phyloP scores from a whole-genome alignment of 2,113 vertebrate species.

The Sclerurus mexicanus region DNA sequence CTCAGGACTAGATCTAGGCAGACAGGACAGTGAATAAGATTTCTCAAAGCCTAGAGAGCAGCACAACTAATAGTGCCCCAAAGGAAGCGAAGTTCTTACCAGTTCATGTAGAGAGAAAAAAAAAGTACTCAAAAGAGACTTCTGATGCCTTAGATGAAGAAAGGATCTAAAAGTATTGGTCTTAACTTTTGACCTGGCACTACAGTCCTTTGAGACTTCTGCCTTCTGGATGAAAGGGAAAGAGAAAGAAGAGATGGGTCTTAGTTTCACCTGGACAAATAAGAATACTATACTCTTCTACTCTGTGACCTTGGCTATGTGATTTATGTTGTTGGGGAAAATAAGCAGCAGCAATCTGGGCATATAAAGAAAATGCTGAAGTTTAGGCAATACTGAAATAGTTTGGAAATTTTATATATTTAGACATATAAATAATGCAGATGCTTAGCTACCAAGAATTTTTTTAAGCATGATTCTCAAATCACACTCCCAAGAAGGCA shows the following conservation, averaged over 20 bases:
- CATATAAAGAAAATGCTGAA: neutral
- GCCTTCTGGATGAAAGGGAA: neutral
- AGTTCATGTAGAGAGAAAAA: neutral
- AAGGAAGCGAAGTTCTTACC: neutral
- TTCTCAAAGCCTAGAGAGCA: neutral
- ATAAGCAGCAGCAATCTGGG: neutral
- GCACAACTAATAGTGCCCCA: neutral
- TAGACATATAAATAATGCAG: neutral
- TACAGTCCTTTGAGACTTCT: neutral
- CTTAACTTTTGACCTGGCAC: slow-evolving; percentile 22
- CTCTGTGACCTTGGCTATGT: neutral
- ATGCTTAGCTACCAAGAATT: neutral
- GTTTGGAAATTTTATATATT: neutral
- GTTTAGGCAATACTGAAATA: neutral
- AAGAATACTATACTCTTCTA: neutral
- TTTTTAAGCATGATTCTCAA: neutral
- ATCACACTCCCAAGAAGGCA: neutral
- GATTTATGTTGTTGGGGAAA: neutral
- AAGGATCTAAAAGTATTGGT: neutral
- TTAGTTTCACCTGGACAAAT: neutral
- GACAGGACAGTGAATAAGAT: neutral
- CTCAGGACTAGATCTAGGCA: neutral
- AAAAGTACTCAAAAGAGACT: neutral
- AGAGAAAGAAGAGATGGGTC: neutral
- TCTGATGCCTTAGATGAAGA: neutral